These are phyloP conservation scores for Kryptolebias marmoratus DNA, from an alignment of 2,113 vertebrate genomes.

Conservation along the genomic window DNA sequence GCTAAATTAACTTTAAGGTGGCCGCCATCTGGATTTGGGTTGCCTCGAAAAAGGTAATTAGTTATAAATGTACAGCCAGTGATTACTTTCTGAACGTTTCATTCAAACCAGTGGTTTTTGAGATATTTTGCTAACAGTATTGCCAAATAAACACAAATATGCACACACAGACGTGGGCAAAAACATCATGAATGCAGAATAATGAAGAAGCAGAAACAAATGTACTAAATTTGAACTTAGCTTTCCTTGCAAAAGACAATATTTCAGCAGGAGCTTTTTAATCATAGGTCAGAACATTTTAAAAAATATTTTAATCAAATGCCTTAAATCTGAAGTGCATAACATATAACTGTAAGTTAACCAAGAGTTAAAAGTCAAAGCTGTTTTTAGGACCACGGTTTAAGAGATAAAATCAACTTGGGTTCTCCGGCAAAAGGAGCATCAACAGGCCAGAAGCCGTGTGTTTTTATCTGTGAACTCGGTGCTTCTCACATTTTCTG, in stretches of 20 bases:
- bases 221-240: too few relatives aligned
- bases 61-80: too few relatives aligned
- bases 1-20: too few relatives aligned
- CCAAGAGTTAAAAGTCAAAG: background rate
- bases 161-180: too few relatives aligned
- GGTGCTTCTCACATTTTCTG: constrained; percentile 21
- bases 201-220: too few relatives aligned
- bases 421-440: background rate
- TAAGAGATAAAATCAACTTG: background rate
- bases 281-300: background rate
- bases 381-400: background rate
- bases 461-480: constrained; percentile 13
- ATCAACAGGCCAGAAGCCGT: background rate
- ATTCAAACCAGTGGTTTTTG: too few relatives aligned
- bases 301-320: background rate
- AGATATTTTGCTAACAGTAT: too few relatives aligned
- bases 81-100: too few relatives aligned
- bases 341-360: background rate
- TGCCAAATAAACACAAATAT: too few relatives aligned
- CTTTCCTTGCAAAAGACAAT: background rate
- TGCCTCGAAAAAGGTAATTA: too few relatives aligned
- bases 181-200: too few relatives aligned
- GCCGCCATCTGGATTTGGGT: too few relatives aligned
- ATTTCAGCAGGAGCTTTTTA: background rate
- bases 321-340: background rate